Conservation (phyloP, 2,113 vertebrate species). For the Ornithorhynchus anatinus region DNA sequence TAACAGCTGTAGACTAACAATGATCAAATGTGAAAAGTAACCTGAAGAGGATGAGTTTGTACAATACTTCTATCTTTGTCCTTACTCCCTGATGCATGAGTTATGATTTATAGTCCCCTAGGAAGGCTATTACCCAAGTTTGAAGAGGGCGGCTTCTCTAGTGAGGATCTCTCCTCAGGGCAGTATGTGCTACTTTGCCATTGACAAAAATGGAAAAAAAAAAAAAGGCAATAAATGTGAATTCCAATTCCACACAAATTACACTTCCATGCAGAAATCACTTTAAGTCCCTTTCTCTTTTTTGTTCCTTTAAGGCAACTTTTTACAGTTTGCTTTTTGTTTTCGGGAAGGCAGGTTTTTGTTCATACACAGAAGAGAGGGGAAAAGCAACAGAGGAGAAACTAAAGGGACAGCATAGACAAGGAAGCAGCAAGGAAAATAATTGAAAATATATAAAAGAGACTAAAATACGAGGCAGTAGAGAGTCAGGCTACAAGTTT, state of each 20-base stretch:
- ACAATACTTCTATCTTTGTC: constrained; percentile 28
- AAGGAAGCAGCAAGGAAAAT: no score
- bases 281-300: background rate
- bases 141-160: background rate
- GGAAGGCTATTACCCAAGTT: background rate
- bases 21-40: constrained; percentile 24
- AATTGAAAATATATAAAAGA: no score
- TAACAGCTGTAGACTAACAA: constrained; percentile 50
- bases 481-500: no score
- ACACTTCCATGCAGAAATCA: background rate
- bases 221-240: background rate
- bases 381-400: background rate
- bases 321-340: no score
- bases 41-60: background rate
- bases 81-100: constrained; percentile 4
- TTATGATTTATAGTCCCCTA: background rate
- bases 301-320: no score
- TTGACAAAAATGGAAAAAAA: background rate
- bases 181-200: background rate
- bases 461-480: no score
- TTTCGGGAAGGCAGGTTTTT: background rate
- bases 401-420: no score
- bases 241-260: background rate
- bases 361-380: background rate
- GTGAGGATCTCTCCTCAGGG: background rate